These are phyloP conservation scores for Petrocephalus zakoni DNA, from an alignment of 2,113 vertebrate species.

Conservation along the genomic window DNA sequence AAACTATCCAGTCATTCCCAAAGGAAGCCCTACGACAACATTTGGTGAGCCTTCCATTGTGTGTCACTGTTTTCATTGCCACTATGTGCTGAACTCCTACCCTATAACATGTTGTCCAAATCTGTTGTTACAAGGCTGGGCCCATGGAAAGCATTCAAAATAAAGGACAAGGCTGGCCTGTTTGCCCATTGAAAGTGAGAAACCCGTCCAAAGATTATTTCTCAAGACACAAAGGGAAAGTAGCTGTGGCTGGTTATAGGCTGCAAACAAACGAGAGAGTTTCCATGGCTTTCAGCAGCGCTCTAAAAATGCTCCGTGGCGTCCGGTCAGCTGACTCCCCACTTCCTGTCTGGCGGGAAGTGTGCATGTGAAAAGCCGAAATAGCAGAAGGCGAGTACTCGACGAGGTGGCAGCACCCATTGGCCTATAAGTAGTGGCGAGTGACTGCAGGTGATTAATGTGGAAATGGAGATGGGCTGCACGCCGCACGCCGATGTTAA, in stretches of 20 bases:
- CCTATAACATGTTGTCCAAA: not conserved
- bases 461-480: constrained; percentile 40
- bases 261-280: constrained; percentile 40
- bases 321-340: constrained; percentile 45
- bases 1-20: not conserved
- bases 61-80: constrained; percentile 5
- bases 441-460: constrained; percentile 42
- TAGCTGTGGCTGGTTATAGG: not conserved
- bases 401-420: not conserved
- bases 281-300: constrained; percentile 38
- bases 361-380: constrained; percentile 54
- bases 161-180: not conserved
- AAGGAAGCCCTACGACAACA: constrained; percentile 30
- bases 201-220: not conserved
- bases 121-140: constrained; percentile 4
- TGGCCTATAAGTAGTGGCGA: constrained; percentile 60
- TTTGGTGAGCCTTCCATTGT: constrained; percentile 21
- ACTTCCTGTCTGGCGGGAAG: constrained; percentile 45
- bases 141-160: not conserved
- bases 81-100: constrained; percentile 12
- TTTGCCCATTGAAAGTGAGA: not conserved
- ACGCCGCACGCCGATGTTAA: constrained; percentile 35
- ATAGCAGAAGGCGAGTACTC: constrained; percentile 29
- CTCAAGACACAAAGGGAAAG: not conserved
- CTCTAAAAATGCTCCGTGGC: constrained; percentile 18